phyloP scores from a whole-genome alignment of 1,140 invertebrate species.

The Habropoda laboriosa region DNA sequence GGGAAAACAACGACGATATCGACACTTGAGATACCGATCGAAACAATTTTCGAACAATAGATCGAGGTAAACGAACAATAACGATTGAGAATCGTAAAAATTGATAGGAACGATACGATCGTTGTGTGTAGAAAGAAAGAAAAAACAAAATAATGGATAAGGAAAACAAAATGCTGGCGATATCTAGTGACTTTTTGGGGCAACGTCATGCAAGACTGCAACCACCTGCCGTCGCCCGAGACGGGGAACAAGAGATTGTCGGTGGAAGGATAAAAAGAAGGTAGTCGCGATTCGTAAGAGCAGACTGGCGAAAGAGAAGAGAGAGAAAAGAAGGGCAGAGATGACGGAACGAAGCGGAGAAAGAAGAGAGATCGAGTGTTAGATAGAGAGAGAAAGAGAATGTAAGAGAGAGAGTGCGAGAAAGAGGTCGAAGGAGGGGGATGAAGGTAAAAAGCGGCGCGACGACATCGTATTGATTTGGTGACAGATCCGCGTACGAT shows the following conservation, averaged over 20 bases:
- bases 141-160: background rate
- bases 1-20: background rate
- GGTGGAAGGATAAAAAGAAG: conserved; percentile 3
- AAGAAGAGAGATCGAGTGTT: conserved; percentile 17
- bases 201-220: conserved; percentile 43
- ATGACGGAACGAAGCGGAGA: background rate
- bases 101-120: background rate
- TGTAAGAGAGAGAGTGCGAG: conserved; percentile 10
- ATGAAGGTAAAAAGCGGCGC: conserved; percentile 57
- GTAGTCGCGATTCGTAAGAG: background rate
- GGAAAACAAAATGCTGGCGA: conserved; percentile 14
- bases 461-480: conserved; percentile 71
- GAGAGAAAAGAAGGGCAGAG: background rate
- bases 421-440: conserved; percentile 24
- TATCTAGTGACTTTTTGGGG: conserved; percentile 56
- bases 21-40: no score
- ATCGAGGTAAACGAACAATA: no score
- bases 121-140: background rate
- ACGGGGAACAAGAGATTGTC: conserved; percentile 2
- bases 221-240: conserved; percentile 66
- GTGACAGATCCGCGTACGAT: conserved; percentile 65
- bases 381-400: conserved; percentile 2
- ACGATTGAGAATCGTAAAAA: background rate
- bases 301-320: background rate
- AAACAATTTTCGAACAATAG: no score